Base-by-base conservation (phyloP, 35 echinoderm and acorn worm genomes). In the Ptychodera flava region DNA sequence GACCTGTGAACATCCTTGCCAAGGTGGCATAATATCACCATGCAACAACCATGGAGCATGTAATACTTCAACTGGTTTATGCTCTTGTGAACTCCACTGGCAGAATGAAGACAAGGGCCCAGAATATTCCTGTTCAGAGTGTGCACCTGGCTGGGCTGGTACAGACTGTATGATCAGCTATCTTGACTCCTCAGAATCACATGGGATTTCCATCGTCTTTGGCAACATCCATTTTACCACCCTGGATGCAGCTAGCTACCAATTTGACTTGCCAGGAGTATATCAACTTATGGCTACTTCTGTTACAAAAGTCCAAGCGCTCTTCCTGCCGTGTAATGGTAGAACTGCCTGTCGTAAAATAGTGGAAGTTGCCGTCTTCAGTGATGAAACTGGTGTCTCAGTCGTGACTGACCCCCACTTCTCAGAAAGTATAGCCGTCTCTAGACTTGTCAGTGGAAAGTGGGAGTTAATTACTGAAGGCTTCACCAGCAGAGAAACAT, bases 151-250 rank as follows among this genome's bases (percentile, higher is more conserved):
- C 10, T 83, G 82, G 82, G 37, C 37, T 34, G 82, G 33, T 2
- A 35, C 34, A 15, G 82, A 83, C 37, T 83, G 82, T 36, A 37
- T n/a, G n/a, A 28, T 83, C n/a, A 83, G 82, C 37, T 83, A 83
- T 35, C 35, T 83, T 37, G 35, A 83, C 0, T 10, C 16, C 30
- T 34, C 1, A 35, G 16, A 35, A n/a, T 83, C 91, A 27, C 34
- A 45, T 52, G 91, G 84, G 31, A 29, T 92, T 14, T 45, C 86
- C 15, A 83, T 92, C 1, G 79, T 92, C 12, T 92, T 83, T 78
- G 86, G 91, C n/a, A 82, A 88, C 76, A 80, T 83, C 1, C 91
- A 92, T 36, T 78, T 92, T 28, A 92, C 91, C 16, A 88, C 86
- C 30, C 77, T 85, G 16, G 91, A 92, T 88, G 86, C 86, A 79